A percentile compares a stretch with the other conserved stretches of the same genome.
phyloP scores from a whole-genome alignment of 1,140 invertebrate species.

The Cydia fagiglandana region DNA sequence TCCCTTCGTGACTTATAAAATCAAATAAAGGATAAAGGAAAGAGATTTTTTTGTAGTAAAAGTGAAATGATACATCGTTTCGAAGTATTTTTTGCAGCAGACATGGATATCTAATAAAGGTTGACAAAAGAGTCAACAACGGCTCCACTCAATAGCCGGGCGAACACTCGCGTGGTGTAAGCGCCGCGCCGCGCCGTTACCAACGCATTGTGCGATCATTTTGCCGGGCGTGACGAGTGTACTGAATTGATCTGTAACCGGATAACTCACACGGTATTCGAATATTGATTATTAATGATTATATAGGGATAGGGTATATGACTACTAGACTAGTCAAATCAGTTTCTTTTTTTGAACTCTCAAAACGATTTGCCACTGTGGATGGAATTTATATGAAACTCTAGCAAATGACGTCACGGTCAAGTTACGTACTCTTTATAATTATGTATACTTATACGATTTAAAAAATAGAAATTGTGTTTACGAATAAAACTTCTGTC shows the following conservation, averaged over 20 bases:
- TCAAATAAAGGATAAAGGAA: conserved; percentile 17
- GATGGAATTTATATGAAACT: too few relatives aligned
- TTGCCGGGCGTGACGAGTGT: conserved; percentile 52
- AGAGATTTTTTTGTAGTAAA: not conserved
- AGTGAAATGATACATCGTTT: conserved; percentile 38
- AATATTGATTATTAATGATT: not conserved
- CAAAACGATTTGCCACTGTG: too few relatives aligned
- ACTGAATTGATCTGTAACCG: conserved; percentile 20
- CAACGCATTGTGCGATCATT: conserved; percentile 46
- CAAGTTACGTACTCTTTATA: too few relatives aligned
- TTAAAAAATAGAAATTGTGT: too few relatives aligned
- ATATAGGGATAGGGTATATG: too few relatives aligned
- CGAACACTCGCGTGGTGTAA: conserved; percentile 4
- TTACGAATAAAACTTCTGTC: too few relatives aligned
- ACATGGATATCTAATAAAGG: conserved; percentile 51
- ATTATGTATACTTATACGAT: too few relatives aligned
- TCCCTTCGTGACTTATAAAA: not conserved
- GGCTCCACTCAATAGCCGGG: conserved; percentile 36
- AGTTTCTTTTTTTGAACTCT: too few relatives aligned
- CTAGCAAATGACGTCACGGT: too few relatives aligned
- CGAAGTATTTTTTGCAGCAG: conserved; percentile 39
- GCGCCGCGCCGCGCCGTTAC: conserved; percentile 25
- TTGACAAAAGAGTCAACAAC: conserved; percentile 45
- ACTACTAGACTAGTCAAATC: too few relatives aligned
- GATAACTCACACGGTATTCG: not conserved